phyloP scores from a whole-genome alignment of 2,113 vertebrate genomes.

The Cervus canadensis region DNA sequence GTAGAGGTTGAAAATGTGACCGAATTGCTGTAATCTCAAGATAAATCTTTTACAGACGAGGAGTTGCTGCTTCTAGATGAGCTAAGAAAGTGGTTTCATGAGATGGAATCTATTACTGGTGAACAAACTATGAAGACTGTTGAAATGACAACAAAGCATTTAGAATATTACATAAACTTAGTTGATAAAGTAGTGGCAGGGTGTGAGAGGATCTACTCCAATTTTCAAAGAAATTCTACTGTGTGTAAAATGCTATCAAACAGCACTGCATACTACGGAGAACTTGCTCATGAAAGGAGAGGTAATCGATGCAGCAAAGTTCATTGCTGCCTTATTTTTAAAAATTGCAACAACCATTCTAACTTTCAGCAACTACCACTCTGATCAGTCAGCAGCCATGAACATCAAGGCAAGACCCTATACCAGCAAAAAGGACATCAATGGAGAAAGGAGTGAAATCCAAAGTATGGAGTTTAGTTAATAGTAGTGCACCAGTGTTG shows the following conservation, averaged over 20 bases:
- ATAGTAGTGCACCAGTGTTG: not conserved
- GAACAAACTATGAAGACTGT: not conserved
- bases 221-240: not conserved
- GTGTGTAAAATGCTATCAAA: not conserved
- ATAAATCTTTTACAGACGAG: not conserved
- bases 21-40: not conserved
- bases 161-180: not conserved
- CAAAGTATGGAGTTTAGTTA: not conserved
- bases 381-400: not conserved
- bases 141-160: not conserved
- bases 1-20: not conserved
- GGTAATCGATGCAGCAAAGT: not conserved
- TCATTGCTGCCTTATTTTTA: not conserved
- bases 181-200: not conserved
- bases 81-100: not conserved
- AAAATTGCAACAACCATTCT: not conserved
- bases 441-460: not conserved
- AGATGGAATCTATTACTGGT: not conserved
- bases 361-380: not conserved
- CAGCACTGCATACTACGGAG: not conserved
- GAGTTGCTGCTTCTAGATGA: not conserved
- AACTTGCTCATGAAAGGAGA: not conserved
- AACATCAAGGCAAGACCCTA: not conserved
- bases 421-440: not conserved
- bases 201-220: not conserved